Percentiles rank a stretch among this genome's conserved stretches.
phyloP scores from a whole-genome alignment of 2,888 invertebrate species.

The Ornithoptera priamus region DNA sequence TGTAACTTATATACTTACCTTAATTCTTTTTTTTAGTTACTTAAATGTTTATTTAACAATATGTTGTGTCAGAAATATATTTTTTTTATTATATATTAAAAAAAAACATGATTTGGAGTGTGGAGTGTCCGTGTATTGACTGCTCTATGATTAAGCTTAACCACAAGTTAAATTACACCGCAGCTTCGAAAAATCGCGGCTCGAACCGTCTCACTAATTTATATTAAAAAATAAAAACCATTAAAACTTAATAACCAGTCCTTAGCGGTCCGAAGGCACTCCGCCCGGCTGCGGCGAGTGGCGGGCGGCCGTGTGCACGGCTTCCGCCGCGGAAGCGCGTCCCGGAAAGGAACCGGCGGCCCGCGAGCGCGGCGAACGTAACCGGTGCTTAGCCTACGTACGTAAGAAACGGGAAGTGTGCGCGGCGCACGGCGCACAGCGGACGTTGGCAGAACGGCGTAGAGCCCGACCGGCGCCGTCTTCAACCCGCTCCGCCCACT shows the following conservation, averaged over 20 bases:
- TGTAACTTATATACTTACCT: too few species aligned
- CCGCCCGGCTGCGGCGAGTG: conserved; percentile 42
- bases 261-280: conserved; percentile 66
- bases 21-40: too few species aligned
- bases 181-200: conserved; percentile 3
- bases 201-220: not conserved
- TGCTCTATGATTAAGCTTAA: conserved; percentile 47
- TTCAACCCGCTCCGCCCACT: too few species aligned
- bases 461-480: too few species aligned
- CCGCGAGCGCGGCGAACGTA: not conserved
- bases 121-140: not conserved
- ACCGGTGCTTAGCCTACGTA: conserved; percentile 48
- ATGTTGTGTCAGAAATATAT: too few species aligned
- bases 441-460: conserved; percentile 6
- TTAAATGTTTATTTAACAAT: too few species aligned
- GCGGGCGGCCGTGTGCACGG: not conserved
- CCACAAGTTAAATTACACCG: conserved; percentile 19
- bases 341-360: not conserved
- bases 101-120: not conserved
- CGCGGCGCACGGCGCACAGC: conserved; percentile 37
- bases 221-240: conserved; percentile 17
- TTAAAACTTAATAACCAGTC: conserved; percentile 52
- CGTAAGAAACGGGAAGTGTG: conserved; percentile 63
- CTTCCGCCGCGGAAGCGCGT: not conserved
- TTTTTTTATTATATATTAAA: too few species aligned